These are phyloP conservation scores for Cybosia mesomella DNA, from an alignment of 2,888 invertebrate species.

Conservation along the genomic window DNA sequence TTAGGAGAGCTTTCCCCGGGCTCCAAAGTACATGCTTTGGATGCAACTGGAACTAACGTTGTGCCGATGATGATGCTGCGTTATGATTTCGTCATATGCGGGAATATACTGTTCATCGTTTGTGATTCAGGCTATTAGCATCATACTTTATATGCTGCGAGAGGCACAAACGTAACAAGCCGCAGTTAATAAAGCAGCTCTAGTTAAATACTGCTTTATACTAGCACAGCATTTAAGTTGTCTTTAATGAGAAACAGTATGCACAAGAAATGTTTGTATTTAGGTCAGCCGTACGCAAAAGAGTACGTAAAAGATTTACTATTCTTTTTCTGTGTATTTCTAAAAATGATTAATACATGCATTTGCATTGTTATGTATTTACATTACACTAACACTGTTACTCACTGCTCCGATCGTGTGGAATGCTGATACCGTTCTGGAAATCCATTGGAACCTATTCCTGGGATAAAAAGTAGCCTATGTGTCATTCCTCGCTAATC, in stretches of 20 bases:
- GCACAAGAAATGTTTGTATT: conserved; percentile 7
- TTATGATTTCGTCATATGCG: too few species aligned
- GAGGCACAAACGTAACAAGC: conserved; percentile 27
- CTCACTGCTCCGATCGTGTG: too few species aligned
- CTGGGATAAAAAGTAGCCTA: too few species aligned
- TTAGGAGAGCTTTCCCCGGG: too few species aligned
- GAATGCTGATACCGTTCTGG: too few species aligned
- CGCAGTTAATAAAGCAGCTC: conserved; percentile 29
- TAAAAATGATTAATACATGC: background rate
- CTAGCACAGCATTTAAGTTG: conserved; percentile 13
- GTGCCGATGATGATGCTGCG: too few species aligned
- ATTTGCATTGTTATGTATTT: too few species aligned
- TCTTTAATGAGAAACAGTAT: conserved; percentile 17
- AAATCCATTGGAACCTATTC: too few species aligned
- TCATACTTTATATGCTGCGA: conserved; percentile 11
- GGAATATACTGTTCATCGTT: background rate
- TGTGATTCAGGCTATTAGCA: background rate
- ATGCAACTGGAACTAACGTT: too few species aligned
- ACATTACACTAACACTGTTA: too few species aligned
- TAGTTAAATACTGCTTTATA: conserved; percentile 6
- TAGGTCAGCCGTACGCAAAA: conserved; percentile 12
- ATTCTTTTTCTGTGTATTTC: background rate
- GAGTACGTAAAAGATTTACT: background rate
- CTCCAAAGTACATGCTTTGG: too few species aligned
- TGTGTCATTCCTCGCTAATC: too few species aligned